Evolutionary conservation across 2,888 invertebrate species (phyloP).

Genomic region (Selenia dentaria): DNA sequence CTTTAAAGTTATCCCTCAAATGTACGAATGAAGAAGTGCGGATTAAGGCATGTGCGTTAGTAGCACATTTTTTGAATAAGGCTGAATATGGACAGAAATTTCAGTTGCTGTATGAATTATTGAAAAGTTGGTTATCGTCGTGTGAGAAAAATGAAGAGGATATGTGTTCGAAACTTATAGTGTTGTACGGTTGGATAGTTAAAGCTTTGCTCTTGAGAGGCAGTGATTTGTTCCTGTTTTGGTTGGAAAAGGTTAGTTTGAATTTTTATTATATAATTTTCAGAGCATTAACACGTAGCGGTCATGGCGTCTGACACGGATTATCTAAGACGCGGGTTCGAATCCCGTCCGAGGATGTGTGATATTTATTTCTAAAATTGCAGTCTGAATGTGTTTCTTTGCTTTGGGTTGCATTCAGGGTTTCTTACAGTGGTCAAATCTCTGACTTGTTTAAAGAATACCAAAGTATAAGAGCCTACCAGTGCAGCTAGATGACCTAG

Average conservation of each 20-base stretch:
- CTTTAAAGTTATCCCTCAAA: constrained; percentile 61
- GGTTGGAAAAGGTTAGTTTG: constrained; percentile 68
- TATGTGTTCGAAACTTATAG: constrained; percentile 56
- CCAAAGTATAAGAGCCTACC: too few species aligned
- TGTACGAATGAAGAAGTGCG: constrained; percentile 57
- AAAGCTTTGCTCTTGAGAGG: constrained; percentile 71
- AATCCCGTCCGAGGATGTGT: too few species aligned
- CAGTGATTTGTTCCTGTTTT: constrained; percentile 63
- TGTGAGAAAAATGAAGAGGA: constrained; percentile 47
- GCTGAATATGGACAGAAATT: constrained; percentile 66
- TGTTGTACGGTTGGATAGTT: constrained; percentile 70
- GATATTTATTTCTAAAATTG: too few species aligned
- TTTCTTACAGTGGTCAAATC: too few species aligned
- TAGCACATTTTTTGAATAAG: constrained; percentile 86
- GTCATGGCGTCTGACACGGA: too few species aligned
- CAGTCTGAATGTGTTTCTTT: too few species aligned
- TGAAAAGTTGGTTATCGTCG: constrained; percentile 51
- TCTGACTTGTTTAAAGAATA: too few species aligned
- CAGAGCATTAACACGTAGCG: too few species aligned
- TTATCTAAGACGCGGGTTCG: too few species aligned
- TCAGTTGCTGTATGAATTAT: constrained; percentile 62
- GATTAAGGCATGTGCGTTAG: constrained; percentile 71
- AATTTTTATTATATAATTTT: too few species aligned
- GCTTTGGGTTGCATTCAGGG: too few species aligned
- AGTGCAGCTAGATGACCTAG: too few species aligned